These are phyloP conservation scores for Ondatra zibethicus DNA, from an alignment of 2,113 vertebrate genomes.

Conservation along the genomic window DNA sequence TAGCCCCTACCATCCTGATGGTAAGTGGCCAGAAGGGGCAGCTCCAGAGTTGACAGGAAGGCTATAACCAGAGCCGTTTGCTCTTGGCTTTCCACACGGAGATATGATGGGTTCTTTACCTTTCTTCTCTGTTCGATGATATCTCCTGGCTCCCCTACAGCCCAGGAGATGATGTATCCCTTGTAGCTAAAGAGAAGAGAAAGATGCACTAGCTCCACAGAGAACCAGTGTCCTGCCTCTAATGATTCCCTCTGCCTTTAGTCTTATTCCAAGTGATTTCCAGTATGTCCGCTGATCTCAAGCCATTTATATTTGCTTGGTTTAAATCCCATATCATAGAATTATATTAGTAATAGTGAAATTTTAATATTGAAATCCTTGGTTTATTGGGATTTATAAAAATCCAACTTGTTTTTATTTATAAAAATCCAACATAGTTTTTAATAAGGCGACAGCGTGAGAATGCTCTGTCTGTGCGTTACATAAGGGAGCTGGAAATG, in stretches of 20 bases:
- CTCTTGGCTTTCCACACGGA: not conserved
- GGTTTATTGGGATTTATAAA: slow-evolving; percentile 4
- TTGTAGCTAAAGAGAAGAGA: not conserved
- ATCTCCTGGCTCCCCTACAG: not conserved
- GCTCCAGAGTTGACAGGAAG: not conserved
- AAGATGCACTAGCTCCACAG: not conserved
- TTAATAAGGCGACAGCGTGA: slow-evolving; percentile 20
- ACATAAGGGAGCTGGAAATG: not conserved
- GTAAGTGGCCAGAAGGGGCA: not conserved
- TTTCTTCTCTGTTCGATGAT: not conserved
- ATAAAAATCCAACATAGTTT: slow-evolving; percentile 22
- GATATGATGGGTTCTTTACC: not conserved
- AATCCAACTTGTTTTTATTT: slow-evolving; percentile 39
- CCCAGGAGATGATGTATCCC: not conserved
- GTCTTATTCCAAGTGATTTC: slow-evolving; percentile 37
- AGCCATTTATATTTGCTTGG: slow-evolving; percentile 33
- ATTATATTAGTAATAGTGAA: not conserved
- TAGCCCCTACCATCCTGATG: not conserved
- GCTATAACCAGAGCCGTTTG: not conserved
- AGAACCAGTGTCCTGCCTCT: not conserved
- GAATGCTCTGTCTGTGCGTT: not conserved
- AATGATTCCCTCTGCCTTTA: not conserved
- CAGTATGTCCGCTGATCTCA: not conserved
- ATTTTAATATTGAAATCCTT: slow-evolving; percentile 45
- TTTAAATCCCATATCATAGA: not conserved